These are phyloP conservation scores for Drosophila putrida DNA, from an alignment of 2,888 invertebrate genomes.

Conservation along the genomic window DNA sequence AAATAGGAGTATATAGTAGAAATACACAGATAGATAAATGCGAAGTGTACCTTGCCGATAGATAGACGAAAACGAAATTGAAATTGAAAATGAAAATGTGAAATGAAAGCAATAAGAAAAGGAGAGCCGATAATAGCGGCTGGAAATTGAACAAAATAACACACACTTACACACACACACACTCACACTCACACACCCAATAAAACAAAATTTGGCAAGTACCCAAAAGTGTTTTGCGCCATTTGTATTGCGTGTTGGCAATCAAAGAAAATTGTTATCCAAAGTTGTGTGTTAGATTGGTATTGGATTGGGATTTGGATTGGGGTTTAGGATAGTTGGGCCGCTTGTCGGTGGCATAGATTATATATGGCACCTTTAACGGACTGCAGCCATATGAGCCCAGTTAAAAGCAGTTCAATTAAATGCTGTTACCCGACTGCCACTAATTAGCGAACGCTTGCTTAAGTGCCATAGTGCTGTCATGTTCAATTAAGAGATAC, in stretches of 20 bases:
- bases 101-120: constrained; percentile 24
- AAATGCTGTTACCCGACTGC: constrained; percentile 22
- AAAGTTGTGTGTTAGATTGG: neutral
- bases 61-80: constrained; percentile 29
- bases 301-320: constrained; percentile 1
- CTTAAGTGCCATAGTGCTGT: constrained; percentile 42
- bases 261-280: constrained; percentile 35
- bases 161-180: neutral
- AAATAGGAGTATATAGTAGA: constrained; percentile 11
- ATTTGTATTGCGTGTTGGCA: constrained; percentile 53
- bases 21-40: neutral
- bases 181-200: neutral
- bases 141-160: constrained; percentile 34
- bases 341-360: constrained; percentile 8
- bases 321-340: constrained; percentile 4
- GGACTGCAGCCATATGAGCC: neutral
- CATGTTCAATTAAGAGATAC: constrained; percentile 55
- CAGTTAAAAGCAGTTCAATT: constrained; percentile 22
- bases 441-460: constrained; percentile 39
- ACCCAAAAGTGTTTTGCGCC: constrained; percentile 41
- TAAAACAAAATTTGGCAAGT: constrained; percentile 30
- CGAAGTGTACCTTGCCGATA: constrained; percentile 16
- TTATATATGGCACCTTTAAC: constrained; percentile 40
- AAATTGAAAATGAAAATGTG: constrained; percentile 16
- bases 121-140: constrained; percentile 34